Evolutionary conservation across 2,113 vertebrate species (phyloP), one percentile per base, ranked within the genome.

Genomic region (Misgurnus anguillicaudatus): DNA sequence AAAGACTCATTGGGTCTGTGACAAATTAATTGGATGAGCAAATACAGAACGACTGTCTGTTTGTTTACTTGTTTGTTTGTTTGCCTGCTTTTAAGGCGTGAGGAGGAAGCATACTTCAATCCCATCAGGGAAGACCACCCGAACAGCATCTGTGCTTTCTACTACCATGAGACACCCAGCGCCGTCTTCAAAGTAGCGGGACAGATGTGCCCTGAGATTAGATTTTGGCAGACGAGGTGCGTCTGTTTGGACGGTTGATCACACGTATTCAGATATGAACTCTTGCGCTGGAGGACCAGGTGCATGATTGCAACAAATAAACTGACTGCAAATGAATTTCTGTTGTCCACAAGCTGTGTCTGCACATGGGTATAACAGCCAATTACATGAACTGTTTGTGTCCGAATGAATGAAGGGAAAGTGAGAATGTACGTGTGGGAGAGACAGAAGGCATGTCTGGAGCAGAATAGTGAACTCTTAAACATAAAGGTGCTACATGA

Each of bases 221-320:
- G 71, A 70, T 72, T 75, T 76, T 65, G 58, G 60, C 75, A 65
- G 75, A 14, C 60, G 57, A 58, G 41, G 66, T 51, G 67, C n/a
- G 39, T 73, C 64, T 69, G 71, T 41, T 58, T 41, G 31, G 70
- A 41, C 48, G 60, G 58, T 39, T 64, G 78, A 70, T 61, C 21
- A 21, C 75, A 64, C 8, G 53, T 57, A 73, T 62, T 70, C 47
- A 64, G 65, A 81, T 57, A 61, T 14, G 60, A 70, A 62, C 55
- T 66, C 47, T 75, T 73, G 31, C 61, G 14, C 16, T 51, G 0
- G 45, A 61, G 48, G 57, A 78, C 83, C 79, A 84, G 79, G 79
- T 84, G 83, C 70, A 45, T 68, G 74, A 60, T 75, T 75, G 79
- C 65, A 60, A 53, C 76, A 84, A 84, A 82, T 84, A 77, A 72